These are phyloP conservation scores for Ochotona curzoniae DNA, from an alignment of 2,113 vertebrate species.

Conservation along the genomic window DNA sequence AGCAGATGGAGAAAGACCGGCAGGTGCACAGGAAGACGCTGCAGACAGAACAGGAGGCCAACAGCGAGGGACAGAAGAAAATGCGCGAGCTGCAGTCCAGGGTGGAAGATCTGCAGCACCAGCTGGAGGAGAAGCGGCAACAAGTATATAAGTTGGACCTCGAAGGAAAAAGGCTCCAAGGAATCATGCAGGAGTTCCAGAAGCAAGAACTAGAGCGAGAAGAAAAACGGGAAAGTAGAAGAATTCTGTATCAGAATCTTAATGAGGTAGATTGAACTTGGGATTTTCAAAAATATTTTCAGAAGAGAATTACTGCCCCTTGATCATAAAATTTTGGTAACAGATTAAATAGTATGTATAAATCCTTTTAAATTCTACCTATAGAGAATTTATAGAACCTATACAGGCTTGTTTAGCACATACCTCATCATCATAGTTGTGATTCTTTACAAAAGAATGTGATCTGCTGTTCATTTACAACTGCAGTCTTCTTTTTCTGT, in stretches of 20 bases:
- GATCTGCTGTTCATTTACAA: constrained; percentile 1
- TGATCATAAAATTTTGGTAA: constrained; percentile 1
- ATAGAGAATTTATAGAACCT: too few species aligned
- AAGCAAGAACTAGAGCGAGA: constrained; percentile 81
- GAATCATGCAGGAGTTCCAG: constrained; percentile 86
- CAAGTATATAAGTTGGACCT: constrained; percentile 87
- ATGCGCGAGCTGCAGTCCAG: constrained; percentile 86
- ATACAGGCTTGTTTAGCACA: not conserved
- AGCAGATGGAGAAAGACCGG: constrained; percentile 91
- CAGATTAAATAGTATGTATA: constrained; percentile 25
- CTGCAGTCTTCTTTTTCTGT: constrained; percentile 58
- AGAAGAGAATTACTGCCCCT: not conserved
- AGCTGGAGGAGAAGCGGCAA: constrained; percentile 89
- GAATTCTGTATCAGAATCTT: constrained; percentile 78
- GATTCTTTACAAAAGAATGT: not conserved
- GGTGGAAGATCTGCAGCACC: constrained; percentile 87
- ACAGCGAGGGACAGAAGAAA: constrained; percentile 86
- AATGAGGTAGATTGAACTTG: constrained; percentile 81
- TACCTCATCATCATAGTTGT: too few species aligned
- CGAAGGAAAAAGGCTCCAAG: constrained; percentile 89
- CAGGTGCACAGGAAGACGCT: constrained; percentile 85
- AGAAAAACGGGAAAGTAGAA: constrained; percentile 69
- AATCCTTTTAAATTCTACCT: not conserved
- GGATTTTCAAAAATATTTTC: constrained; percentile 35
- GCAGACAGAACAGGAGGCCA: constrained; percentile 88